These are phyloP conservation scores for Platyrinchus mystaceus DNA, from an alignment of 2,797 vertebrate species.

Conservation along the genomic window DNA sequence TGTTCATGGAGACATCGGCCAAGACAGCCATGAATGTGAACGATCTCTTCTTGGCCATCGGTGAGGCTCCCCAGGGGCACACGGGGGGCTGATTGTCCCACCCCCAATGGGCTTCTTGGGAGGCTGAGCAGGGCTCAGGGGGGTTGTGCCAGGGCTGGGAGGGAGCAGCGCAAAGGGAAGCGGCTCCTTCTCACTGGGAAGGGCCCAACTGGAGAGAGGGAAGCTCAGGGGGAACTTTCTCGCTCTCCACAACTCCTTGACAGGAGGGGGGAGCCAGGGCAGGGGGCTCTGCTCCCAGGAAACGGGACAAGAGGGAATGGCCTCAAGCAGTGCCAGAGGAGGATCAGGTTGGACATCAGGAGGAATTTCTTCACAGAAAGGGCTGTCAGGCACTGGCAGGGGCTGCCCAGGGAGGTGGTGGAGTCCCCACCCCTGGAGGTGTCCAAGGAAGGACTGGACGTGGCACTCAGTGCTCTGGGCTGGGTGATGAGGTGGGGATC, in stretches of 20 bases:
- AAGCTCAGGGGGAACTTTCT: not conserved
- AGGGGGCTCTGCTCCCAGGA: not conserved
- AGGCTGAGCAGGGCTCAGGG: not conserved
- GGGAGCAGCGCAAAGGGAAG: not conserved
- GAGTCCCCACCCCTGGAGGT: not conserved
- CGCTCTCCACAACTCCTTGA: not conserved
- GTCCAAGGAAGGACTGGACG: not conserved
- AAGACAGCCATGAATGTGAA: conserved; percentile 85
- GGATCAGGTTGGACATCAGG: not conserved
- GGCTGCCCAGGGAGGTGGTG: not conserved
- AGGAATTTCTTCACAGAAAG: not conserved
- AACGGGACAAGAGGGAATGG: not conserved
- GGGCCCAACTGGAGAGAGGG: not conserved
- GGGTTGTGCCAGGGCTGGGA: not conserved
- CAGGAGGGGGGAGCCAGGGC: not conserved
- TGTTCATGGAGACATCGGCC: conserved; percentile 85
- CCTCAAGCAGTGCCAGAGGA: not conserved
- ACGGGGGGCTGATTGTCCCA: not conserved
- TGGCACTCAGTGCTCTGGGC: not conserved
- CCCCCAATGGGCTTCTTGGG: rapidly evolving
- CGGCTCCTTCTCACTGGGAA: not conserved
- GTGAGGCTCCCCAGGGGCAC: conserved; percentile 43
- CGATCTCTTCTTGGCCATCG: conserved; percentile 83
- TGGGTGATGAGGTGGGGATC: not conserved
- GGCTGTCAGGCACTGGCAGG: not conserved